Evolutionary conservation across 2,888 invertebrate genomes (phyloP).

Genomic region (Acleris laterana): DNA sequence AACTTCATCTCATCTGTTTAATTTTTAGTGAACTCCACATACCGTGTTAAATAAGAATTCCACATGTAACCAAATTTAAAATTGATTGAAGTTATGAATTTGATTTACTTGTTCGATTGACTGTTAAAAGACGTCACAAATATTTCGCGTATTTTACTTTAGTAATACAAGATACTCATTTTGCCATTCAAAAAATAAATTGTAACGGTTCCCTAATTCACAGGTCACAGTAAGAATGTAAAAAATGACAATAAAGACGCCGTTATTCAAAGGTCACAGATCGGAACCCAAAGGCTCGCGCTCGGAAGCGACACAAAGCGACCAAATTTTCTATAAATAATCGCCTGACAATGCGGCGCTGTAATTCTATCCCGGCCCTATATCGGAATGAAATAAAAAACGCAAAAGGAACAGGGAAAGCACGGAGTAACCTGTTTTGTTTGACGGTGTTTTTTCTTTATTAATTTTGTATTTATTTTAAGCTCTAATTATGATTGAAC

Average conservation of each 20-base stretch:
- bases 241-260: constrained; percentile 52
- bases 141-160: no score
- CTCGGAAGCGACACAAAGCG: constrained; percentile 76
- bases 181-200: constrained; percentile 1
- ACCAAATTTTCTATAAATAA: constrained; percentile 83
- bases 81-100: no score
- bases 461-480: no score
- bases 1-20: no score
- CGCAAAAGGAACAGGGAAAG: constrained; percentile 52
- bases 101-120: no score
- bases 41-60: no score
- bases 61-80: no score
- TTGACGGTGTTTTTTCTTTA: no score
- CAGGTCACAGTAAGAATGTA: constrained; percentile 46
- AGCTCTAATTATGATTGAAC: no score
- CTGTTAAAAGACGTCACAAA: no score
- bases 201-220: constrained; percentile 56
- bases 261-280: constrained; percentile 60
- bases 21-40: no score
- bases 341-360: constrained; percentile 75
- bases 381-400: constrained; percentile 80
- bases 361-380: constrained; percentile 81
- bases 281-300: constrained; percentile 52
- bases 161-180: no score
- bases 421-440: constrained; percentile 53